These are phyloP conservation scores for Diceros bicornis DNA, from an alignment of 2,797 vertebrate genomes.

Conservation along the genomic window DNA sequence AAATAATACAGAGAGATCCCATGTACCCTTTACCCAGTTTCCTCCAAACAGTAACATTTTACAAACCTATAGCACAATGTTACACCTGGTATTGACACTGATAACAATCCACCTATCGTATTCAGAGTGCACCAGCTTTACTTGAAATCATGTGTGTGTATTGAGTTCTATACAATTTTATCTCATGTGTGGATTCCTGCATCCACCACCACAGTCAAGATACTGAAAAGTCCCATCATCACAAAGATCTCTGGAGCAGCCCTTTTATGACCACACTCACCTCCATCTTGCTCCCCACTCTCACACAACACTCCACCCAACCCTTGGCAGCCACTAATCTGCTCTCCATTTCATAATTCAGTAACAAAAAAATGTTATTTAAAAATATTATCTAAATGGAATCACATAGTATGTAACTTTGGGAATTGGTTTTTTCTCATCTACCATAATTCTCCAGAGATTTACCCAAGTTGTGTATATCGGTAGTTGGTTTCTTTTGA, in stretches of 20 bases:
- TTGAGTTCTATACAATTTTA: background rate
- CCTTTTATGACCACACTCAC: background rate
- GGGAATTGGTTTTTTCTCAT: background rate
- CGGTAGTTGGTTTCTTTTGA: background rate
- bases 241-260: background rate
- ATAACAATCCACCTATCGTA: background rate
- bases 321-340: background rate
- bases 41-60: background rate
- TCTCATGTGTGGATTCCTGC: background rate
- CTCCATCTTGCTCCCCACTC: background rate
- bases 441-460: too few species aligned
- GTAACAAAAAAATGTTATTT: background rate
- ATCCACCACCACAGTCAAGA: background rate
- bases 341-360: background rate
- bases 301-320: background rate
- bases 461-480: background rate
- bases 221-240: background rate
- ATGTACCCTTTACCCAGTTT: background rate
- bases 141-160: background rate
- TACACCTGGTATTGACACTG: background rate
- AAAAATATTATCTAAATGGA: background rate
- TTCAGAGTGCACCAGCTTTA: background rate
- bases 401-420: background rate
- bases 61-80: background rate
- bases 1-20: background rate